Evolutionary conservation across 2,888 invertebrate species (phyloP), one percentile per base, ranked within the genome.

Genomic region (Thereva unica): DNA sequence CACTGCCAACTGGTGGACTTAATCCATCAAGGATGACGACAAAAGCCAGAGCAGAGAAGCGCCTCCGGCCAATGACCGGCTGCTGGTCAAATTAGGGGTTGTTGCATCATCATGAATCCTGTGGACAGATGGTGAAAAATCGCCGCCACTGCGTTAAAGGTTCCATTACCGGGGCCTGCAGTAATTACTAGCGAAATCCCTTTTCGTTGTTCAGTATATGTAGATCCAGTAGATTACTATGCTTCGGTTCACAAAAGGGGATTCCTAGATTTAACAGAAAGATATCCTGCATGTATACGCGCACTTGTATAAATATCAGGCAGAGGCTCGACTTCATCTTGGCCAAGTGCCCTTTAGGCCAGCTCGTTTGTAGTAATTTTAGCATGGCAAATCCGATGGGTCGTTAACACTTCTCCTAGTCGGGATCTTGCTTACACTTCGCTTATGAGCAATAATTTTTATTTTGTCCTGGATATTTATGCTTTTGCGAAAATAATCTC

Each of bases 301-400:
- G 23, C 23, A 23, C 23, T 23, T 23, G 23, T 23, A 23, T 23
- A 23, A 23, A 23, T 23, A 23, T 23, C 23, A 23, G 23, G 23
- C 23, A 23, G 23, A 23, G 23, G 23, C 23, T 23, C 23, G 23
- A 23, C 23, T 23, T 23, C 23, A 4, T 42, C 38, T 38, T 64
- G 64, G 64, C 64, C 37, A 44, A 34, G n/a, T 64, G 64, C 64
- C 64, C 64, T 64, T 54, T 64, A 64, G 64, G 64, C 55, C 64
- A 64, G 9, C 38, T 55, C 53, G 8, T 41, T 42, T 3, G 7
- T 64, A 34, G 37, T 64, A 54, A 64, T 55, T 64, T 55, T 64
- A 64, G 64, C 23, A 34, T 3, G 4, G 42, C 8, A 7, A 8
- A 42, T 42, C 8, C 42, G 42, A n/a, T 64, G 35, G 54, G 54